A percentile compares a stretch with the other conserved stretches of the same genome.
These are phyloP conservation scores for Plecotus auritus DNA, from an alignment of 2,113 vertebrate genomes.

Conservation along the genomic window DNA sequence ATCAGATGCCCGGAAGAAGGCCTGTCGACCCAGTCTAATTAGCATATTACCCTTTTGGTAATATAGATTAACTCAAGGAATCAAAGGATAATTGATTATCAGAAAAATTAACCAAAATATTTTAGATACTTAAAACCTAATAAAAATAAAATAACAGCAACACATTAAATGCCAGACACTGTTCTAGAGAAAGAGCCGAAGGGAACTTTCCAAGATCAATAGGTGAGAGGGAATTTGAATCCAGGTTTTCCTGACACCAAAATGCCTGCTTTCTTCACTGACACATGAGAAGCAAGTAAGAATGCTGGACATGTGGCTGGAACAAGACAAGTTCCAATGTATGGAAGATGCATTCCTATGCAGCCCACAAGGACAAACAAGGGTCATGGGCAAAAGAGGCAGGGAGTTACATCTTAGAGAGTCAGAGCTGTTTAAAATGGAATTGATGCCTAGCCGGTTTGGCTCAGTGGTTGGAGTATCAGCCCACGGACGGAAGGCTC, in stretches of 20 bases:
- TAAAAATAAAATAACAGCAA: neutral
- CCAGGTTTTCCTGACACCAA: neutral
- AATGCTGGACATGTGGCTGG: neutral
- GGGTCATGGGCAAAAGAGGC: neutral
- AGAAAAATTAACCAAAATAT: neutral
- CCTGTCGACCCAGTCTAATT: too few species aligned
- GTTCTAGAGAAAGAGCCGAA: neutral
- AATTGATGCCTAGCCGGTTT: too few species aligned
- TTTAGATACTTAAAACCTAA: neutral
- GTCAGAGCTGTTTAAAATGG: neutral
- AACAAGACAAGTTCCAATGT: neutral
- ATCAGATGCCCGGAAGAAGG: too few species aligned
- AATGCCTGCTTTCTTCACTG: neutral
- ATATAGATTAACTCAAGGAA: neutral
- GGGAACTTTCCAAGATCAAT: neutral
- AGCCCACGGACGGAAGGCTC: too few species aligned
- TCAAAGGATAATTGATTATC: neutral
- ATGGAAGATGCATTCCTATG: neutral
- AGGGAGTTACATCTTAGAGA: neutral
- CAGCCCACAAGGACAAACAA: neutral
- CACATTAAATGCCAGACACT: neutral
- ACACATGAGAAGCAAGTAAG: neutral
- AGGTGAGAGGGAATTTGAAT: neutral
- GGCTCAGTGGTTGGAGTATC: too few species aligned
- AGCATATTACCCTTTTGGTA: too few species aligned